Conservation (phyloP, 2,888 invertebrate genomes). For the Entomobrya proxima region DNA sequence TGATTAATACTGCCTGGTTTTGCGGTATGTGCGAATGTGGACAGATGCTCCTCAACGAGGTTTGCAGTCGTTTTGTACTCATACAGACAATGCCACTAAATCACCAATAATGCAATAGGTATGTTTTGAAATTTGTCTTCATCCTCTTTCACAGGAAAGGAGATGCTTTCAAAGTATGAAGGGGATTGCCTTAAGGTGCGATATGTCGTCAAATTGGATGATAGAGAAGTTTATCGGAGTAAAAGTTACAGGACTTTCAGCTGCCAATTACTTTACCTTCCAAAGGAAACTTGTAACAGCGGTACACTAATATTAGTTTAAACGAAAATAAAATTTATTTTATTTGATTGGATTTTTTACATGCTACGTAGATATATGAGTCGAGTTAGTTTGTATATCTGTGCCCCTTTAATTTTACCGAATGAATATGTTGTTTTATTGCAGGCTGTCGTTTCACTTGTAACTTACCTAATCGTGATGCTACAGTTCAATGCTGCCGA, state of each 20-base stretch:
- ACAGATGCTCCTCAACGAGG: slow-evolving; percentile 50
- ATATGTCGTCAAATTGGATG: slow-evolving; percentile 53
- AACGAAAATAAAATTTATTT: neutral
- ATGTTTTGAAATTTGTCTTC: neutral
- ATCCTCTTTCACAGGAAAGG: neutral
- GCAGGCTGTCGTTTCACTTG: slow-evolving; percentile 41
- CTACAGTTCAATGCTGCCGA: slow-evolving; percentile 55
- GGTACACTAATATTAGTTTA: slow-evolving; percentile 12
- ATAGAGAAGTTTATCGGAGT: slow-evolving; percentile 40
- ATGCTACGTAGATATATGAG: neutral
- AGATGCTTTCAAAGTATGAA: slow-evolving; percentile 24
- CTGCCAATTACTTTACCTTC: slow-evolving; percentile 59
- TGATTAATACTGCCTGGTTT: slow-evolving; percentile 59
- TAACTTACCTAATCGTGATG: slow-evolving; percentile 58
- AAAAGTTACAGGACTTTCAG: slow-evolving; percentile 30
- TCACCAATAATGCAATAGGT: neutral
- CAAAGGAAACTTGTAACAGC: slow-evolving; percentile 32
- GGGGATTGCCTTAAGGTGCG: slow-evolving; percentile 31
- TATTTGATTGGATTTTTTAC: neutral
- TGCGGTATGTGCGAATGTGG: slow-evolving; percentile 48
- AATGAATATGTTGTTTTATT: neutral
- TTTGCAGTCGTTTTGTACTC: neutral
- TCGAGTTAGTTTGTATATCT: too few species aligned
- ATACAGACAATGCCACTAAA: neutral
- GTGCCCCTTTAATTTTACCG: neutral